Conservation (phyloP, 1,140 invertebrate genomes). For the Artemia franciscana region DNA sequence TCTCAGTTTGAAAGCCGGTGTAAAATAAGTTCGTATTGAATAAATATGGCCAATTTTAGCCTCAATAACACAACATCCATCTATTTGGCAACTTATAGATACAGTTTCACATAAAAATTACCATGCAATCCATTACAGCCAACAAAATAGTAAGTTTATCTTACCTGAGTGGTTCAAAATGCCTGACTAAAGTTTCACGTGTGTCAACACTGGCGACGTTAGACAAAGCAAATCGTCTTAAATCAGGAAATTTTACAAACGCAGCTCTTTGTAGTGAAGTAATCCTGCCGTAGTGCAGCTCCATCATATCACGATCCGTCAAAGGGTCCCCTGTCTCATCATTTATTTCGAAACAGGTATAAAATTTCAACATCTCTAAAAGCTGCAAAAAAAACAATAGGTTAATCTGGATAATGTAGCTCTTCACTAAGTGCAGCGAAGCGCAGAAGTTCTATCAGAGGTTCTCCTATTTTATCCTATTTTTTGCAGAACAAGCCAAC, state of each 20-base stretch:
- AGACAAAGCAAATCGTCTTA: constrained; percentile 61
- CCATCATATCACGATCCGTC: constrained; percentile 75
- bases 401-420: constrained; percentile 7
- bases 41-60: no score
- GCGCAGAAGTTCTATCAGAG: no score
- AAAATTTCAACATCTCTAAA: constrained; percentile 86
- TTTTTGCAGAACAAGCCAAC: no score
- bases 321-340: constrained; percentile 85
- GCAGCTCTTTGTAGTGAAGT: constrained; percentile 72
- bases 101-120: no score
- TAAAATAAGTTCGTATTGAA: no score
- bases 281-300: constrained; percentile 74
- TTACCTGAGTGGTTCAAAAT: constrained; percentile 54
- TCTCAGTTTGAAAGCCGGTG: no score
- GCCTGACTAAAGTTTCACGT: constrained; percentile 53
- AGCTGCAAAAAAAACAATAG: constrained; percentile 36
- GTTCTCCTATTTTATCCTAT: no score
- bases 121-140: no score
- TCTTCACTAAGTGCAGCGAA: not conserved
- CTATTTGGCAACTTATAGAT: no score
- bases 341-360: constrained; percentile 91
- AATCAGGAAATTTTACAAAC: constrained; percentile 72
- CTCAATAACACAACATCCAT: no score
- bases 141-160: no score
- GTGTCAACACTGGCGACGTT: constrained; percentile 89